Conservation (phyloP, 2,113 vertebrate species). For the Pelodiscus sinensis region DNA sequence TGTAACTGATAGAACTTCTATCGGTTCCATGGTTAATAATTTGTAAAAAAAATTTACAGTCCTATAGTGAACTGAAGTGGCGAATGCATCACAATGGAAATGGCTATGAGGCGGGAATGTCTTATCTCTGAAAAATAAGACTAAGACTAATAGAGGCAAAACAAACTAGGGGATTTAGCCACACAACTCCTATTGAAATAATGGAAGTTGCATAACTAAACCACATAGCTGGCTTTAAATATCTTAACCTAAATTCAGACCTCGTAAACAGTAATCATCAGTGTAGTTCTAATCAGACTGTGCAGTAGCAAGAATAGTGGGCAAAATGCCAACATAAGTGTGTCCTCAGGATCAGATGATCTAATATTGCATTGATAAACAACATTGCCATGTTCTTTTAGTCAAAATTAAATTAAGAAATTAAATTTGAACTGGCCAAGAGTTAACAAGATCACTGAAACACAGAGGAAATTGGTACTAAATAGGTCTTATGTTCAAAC, state of each 20-base stretch:
- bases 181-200: neutral
- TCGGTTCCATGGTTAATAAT: no score
- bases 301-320: neutral
- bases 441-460: neutral
- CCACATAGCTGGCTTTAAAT: neutral
- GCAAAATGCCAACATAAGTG: neutral
- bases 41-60: no score
- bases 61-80: neutral
- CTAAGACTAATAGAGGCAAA: neutral
- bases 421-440: neutral
- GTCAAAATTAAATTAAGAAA: neutral
- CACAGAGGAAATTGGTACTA: neutral
- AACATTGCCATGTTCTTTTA: neutral
- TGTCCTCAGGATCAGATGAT: neutral
- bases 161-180: neutral
- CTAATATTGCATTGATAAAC: neutral
- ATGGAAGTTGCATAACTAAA: neutral
- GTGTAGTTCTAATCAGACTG: neutral
- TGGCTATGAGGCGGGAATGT: neutral
- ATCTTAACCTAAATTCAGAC: neutral
- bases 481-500: neutral
- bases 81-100: neutral
- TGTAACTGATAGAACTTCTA: no score
- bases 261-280: neutral
- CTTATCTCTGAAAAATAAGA: neutral